Evolutionary conservation across 2,888 invertebrate species (phyloP).

Genomic region (Diachrysia chrysitis): DNA sequence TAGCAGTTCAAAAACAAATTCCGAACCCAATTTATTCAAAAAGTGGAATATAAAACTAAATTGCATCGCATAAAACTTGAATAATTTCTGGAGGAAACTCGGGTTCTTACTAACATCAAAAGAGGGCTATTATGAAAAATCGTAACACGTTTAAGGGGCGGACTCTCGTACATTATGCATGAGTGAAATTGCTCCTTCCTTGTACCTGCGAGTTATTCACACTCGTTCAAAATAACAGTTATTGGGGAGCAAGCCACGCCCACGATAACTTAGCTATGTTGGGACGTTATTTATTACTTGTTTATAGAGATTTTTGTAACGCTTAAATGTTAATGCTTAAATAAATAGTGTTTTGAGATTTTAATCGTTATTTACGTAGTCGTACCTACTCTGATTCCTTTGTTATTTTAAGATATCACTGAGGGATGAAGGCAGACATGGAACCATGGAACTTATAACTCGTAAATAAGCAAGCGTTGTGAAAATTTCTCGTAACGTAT

Average conservation of each 20-base stretch:
- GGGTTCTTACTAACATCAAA: slow-evolving; percentile 74
- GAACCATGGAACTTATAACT: too few relatives aligned
- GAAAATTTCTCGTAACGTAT: too few relatives aligned
- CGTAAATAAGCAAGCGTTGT: too few relatives aligned
- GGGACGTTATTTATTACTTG: slow-evolving; percentile 50
- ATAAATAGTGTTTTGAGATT: not conserved
- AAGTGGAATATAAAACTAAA: slow-evolving; percentile 76
- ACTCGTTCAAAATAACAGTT: slow-evolving; percentile 74
- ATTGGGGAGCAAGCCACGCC: slow-evolving; percentile 76
- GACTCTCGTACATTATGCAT: slow-evolving; percentile 86
- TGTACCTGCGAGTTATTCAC: slow-evolving; percentile 82
- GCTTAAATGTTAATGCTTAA: too few relatives aligned
- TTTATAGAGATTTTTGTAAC: slow-evolving; percentile 14
- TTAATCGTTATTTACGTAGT: too few relatives aligned
- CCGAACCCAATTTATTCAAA: slow-evolving; percentile 55
- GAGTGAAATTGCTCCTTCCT: slow-evolving; percentile 80
- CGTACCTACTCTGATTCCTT: too few relatives aligned
- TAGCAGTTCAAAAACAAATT: slow-evolving; percentile 29
- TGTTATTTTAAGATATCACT: too few relatives aligned
- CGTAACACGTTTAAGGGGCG: slow-evolving; percentile 87
- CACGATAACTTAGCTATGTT: slow-evolving; percentile 61
- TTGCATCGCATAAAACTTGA: slow-evolving; percentile 76
- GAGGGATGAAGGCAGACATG: too few relatives aligned
- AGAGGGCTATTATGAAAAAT: slow-evolving; percentile 87
- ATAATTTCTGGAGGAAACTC: slow-evolving; percentile 66